phyloP scores from a whole-genome alignment of 2,888 invertebrate genomes.

The Drosophila prolongata region DNA sequence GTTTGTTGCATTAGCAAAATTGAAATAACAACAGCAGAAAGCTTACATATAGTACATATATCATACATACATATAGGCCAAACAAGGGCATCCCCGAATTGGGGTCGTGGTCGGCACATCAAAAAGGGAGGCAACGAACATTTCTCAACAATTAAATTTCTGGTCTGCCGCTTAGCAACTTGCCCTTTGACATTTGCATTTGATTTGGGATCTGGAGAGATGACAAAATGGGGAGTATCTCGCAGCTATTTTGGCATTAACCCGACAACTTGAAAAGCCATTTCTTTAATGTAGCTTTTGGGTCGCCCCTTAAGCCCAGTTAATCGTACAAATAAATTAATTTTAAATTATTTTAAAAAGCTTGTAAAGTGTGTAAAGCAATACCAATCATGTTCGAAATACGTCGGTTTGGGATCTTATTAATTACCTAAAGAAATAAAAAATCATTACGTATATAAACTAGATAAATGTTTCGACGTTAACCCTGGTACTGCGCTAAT shows the following conservation, averaged over 20 bases:
- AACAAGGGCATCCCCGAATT: slow-evolving; percentile 28
- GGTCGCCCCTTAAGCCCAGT: slow-evolving; percentile 1
- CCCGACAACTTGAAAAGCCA: slow-evolving; percentile 48
- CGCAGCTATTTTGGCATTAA: slow-evolving; percentile 27
- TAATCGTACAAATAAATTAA: neutral
- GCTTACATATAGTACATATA: slow-evolving; percentile 5
- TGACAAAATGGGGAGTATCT: slow-evolving; percentile 31
- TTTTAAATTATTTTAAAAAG: slow-evolving; percentile 2
- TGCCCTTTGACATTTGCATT: slow-evolving; percentile 60
- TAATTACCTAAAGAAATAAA: no score
- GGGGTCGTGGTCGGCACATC: slow-evolving; percentile 44
- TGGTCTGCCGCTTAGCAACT: slow-evolving; percentile 24
- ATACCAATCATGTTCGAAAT: no score
- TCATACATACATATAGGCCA: slow-evolving; percentile 1
- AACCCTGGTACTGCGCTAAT: no score
- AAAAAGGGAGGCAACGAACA: slow-evolving; percentile 33
- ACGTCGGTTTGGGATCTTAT: no score
- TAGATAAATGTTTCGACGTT: no score
- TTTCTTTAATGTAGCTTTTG: slow-evolving; percentile 48
- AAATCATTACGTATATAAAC: no score
- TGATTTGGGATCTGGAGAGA: slow-evolving; percentile 9
- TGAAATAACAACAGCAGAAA: slow-evolving; percentile 45
- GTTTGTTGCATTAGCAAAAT: slow-evolving; percentile 73
- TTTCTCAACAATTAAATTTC: slow-evolving; percentile 64
- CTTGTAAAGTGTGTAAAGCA: no score